phyloP scores from a whole-genome alignment of 2,113 vertebrate species.

The Stomatorhinus ivindoensis region DNA sequence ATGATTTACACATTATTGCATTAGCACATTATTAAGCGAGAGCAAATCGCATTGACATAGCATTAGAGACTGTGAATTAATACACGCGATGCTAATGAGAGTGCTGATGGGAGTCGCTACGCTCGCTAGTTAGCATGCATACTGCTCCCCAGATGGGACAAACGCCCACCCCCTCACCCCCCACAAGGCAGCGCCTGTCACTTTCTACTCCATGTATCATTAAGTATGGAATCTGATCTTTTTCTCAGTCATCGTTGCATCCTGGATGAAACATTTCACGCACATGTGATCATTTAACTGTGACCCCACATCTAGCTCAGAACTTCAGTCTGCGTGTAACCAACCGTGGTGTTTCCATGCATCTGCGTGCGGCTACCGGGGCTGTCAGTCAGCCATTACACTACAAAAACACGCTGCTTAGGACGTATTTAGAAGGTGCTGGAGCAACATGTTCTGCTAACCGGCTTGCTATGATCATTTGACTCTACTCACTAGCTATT shows the following conservation, averaged over 20 bases:
- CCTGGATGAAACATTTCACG: not conserved
- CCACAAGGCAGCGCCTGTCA: not conserved
- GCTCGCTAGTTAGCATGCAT: not conserved
- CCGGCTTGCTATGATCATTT: not conserved
- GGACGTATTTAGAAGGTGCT: not conserved
- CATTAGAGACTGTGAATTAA: conserved; percentile 39
- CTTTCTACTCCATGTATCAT: not conserved
- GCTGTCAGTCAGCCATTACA: not conserved
- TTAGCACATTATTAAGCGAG: conserved; percentile 17
- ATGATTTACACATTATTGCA: not conserved
- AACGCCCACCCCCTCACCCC: not conserved
- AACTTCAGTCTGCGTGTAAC: not conserved
- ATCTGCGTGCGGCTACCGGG: not conserved
- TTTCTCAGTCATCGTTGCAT: conserved; percentile 9
- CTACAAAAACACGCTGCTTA: not conserved
- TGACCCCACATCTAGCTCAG: not conserved
- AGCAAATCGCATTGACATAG: conserved; percentile 34
- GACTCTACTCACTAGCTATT: not conserved
- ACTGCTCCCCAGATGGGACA: not conserved
- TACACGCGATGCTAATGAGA: conserved; percentile 14
- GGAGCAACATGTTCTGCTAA: not conserved
- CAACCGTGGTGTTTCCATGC: not conserved
- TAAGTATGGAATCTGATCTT: not conserved
- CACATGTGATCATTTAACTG: not conserved
- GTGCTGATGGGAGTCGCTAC: conserved; percentile 24